phyloP scores from a whole-genome alignment of 2,888 invertebrate genomes.

The Hyposoter dolosus region DNA sequence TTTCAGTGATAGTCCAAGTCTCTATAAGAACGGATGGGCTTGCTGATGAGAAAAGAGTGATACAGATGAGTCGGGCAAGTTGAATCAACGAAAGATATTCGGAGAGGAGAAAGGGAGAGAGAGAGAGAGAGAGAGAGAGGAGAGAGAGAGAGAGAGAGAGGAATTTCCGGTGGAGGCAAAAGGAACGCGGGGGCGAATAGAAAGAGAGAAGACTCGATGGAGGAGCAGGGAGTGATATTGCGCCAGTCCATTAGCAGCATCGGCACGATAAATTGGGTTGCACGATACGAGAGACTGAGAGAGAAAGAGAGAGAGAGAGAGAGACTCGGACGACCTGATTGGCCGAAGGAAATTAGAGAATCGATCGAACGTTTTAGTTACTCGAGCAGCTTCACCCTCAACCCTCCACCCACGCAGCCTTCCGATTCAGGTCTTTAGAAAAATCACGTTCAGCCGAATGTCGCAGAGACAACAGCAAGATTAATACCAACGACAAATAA shows the following conservation, averaged over 20 bases:
- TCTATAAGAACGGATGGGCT: too few relatives aligned
- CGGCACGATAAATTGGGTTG: constrained; percentile 79
- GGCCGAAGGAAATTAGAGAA: constrained; percentile 77
- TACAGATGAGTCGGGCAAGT: constrained; percentile 48
- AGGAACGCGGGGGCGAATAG: constrained; percentile 46
- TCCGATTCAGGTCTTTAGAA: constrained; percentile 44
- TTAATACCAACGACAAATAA: too few relatives aligned
- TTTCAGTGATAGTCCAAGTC: too few relatives aligned
- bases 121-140: constrained; percentile 44
- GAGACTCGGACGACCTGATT: constrained; percentile 73
- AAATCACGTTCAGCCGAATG: not conserved
- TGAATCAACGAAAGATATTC: constrained; percentile 56
- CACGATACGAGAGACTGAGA: constrained; percentile 64
- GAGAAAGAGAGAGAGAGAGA: constrained; percentile 35
- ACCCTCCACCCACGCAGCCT: constrained; percentile 39
- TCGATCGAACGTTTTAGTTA: constrained; percentile 70
- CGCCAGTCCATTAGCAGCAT: constrained; percentile 81
- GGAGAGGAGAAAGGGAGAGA: constrained; percentile 40
- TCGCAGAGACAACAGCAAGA: not conserved
- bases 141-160: constrained; percentile 43
- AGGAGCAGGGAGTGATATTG: constrained; percentile 76
- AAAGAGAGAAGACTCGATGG: constrained; percentile 55
- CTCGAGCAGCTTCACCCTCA: constrained; percentile 50
- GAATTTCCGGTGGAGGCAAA: constrained; percentile 56
- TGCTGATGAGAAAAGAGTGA: constrained; percentile 50